Conservation (phyloP, 2,888 invertebrate species). For the Drosophila nr. fundita region DNA sequence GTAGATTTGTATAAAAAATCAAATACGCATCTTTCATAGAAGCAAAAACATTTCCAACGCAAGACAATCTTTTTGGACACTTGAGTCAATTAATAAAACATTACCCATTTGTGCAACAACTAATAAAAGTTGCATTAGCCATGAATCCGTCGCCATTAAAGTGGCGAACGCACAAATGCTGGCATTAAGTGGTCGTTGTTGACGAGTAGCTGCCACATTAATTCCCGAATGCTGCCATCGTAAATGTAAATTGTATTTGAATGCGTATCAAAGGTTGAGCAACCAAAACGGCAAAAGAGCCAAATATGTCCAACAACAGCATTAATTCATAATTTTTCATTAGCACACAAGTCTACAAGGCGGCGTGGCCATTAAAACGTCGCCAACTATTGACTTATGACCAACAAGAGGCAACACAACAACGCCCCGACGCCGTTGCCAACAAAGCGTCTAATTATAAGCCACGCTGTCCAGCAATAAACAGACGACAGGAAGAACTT, state of each 20-base stretch:
- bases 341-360: slow-evolving; percentile 56
- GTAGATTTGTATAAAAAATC: neutral
- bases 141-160: slow-evolving; percentile 32
- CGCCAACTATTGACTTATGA: slow-evolving; percentile 78
- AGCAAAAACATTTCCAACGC: neutral
- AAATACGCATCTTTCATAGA: neutral
- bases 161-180: slow-evolving; percentile 24
- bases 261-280: slow-evolving; percentile 25
- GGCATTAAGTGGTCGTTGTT: slow-evolving; percentile 23
- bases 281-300: neutral
- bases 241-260: slow-evolving; percentile 50
- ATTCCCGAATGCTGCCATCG: slow-evolving; percentile 29
- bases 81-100: slow-evolving; percentile 68
- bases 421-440: slow-evolving; percentile 11
- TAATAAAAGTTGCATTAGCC: slow-evolving; percentile 54
- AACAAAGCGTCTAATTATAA: slow-evolving; percentile 66
- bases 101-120: slow-evolving; percentile 39
- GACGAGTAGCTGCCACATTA: slow-evolving; percentile 55
- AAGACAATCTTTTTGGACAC: neutral
- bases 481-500: slow-evolving; percentile 41
- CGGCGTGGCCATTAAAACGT: slow-evolving; percentile 68
- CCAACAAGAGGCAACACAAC: slow-evolving; percentile 42
- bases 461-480: slow-evolving; percentile 44
- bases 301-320: slow-evolving; percentile 15
- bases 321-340: slow-evolving; percentile 77